phyloP scores from a whole-genome alignment of 1,140 invertebrate species.

The Ooceraea biroi region DNA sequence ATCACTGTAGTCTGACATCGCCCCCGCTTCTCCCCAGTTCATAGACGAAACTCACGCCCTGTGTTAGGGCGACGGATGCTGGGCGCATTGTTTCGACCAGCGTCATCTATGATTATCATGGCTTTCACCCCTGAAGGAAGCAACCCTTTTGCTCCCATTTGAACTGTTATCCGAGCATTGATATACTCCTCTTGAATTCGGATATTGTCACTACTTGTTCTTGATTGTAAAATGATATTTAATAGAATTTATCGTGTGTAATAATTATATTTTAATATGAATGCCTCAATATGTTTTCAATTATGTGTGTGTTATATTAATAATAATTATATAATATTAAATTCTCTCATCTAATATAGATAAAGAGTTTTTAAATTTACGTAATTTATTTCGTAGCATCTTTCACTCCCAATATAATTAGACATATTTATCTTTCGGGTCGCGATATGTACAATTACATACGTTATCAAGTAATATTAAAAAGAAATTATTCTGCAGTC shows the following conservation, averaged over 20 bases:
- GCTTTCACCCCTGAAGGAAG: conserved; percentile 34
- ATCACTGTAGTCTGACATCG: conserved; percentile 80
- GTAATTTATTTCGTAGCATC: background rate
- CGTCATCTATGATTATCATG: conserved; percentile 79
- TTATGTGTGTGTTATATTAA: no score
- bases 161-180: conserved; percentile 31
- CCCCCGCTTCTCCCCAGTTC: conserved; percentile 56
- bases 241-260: background rate
- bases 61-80: conserved; percentile 54
- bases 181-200: conserved; percentile 27
- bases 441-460: background rate
- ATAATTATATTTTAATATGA: background rate
- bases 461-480: background rate
- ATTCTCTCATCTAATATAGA: background rate
- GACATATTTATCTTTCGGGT: background rate
- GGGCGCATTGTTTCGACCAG: conserved; percentile 80
- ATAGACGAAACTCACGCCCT: conserved; percentile 68
- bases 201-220: conserved; percentile 11
- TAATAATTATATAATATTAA: background rate
- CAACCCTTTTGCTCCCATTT: conserved; percentile 53
- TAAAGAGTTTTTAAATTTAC: background rate
- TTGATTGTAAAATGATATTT: background rate
- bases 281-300: background rate
- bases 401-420: background rate
- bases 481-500: background rate